Base-by-base conservation (phyloP, 2,888 invertebrate species). In the Marronus borbonicus region DNA sequence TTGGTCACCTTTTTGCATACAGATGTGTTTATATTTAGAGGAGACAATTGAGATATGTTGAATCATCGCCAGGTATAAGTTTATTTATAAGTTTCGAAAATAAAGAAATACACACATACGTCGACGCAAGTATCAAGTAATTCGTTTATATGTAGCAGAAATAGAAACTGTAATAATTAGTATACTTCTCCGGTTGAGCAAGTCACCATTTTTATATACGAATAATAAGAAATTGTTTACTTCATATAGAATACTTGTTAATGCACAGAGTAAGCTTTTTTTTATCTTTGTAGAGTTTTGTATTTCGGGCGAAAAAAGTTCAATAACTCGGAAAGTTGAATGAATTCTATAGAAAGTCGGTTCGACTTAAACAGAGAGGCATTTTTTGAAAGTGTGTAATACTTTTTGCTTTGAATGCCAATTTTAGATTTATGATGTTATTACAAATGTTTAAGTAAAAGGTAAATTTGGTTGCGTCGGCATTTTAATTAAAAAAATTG, bases 1-100 rank as follows among this genome's bases (percentile, higher is more conserved):
- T 28, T n/a, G 55, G 44, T 50, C 28, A 28, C 44, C 44, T 62
- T 74, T 74, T 74, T 74, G 72, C 72, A 74, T 74, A 74, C 60
- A 60, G 12, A 44, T 36, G 55, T 28, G 50, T 50, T 60, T 74
- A 74, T 74, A 74, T 74, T 74, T 74, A 74, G 72, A 17, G 44
- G n/a, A 44, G 44, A 74, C 72, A 74, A 74, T 74, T 36, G 60
- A 74, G 72, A 74, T 44, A 74, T 60, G 72, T 74, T 74, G 72
- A 74, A 74, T 74, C 72, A 28, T 60, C 17, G 72, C 72, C 72
- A 74, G 72, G 39, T 74, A 60, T 60, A 24, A n/a, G 39, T 60
- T 60, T 74, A 74, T 74, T 74, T 74, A 74, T 74, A 74, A 74
- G 44, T 74, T 58, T 12, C 58, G 24, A 36, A 72, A 72, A 72